A percentile compares a stretch with the other conserved stretches of the same genome.
These are phyloP conservation scores for Dorcus parallelipipedus DNA, from an alignment of 2,888 invertebrate species.

Conservation along the genomic window DNA sequence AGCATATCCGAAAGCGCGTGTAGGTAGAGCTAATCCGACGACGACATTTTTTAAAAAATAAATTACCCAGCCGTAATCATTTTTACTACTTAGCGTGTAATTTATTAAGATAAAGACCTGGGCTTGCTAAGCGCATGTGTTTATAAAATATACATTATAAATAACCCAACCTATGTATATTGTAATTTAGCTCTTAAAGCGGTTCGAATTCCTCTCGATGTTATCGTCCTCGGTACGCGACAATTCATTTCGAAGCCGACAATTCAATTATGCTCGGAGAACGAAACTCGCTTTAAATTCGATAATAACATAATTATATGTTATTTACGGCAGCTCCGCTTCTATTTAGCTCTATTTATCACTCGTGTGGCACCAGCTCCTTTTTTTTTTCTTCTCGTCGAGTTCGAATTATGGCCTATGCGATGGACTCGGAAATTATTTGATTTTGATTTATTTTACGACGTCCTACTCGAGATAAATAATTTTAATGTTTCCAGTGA, in stretches of 20 bases:
- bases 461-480: not conserved
- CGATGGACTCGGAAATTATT: not conserved
- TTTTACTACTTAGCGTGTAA: conserved; percentile 11
- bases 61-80: conserved; percentile 11
- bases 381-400: conserved; percentile 6
- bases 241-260: conserved; percentile 16
- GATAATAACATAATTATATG: conserved; percentile 25
- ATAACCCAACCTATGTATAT: conserved; percentile 7
- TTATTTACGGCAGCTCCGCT: conserved; percentile 20
- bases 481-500: not conserved
- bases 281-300: conserved; percentile 19
- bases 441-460: not conserved
- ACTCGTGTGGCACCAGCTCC: conserved; percentile 8
- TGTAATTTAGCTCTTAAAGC: conserved; percentile 5
- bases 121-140: conserved; percentile 1
- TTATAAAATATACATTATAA: conserved; percentile 14
- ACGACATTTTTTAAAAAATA: conserved; percentile 12
- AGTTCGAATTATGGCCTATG: not conserved
- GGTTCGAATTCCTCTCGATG: conserved; percentile 1
- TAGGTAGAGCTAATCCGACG: conserved; percentile 18
- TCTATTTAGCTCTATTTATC: conserved; percentile 15
- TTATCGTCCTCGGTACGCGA: conserved; percentile 6
- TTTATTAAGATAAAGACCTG: conserved; percentile 2
- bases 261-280: conserved; percentile 19
- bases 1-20: conserved; percentile 17